Base-by-base conservation (phyloP, 2,888 invertebrate species). In the Iselma pallidipennis region DNA sequence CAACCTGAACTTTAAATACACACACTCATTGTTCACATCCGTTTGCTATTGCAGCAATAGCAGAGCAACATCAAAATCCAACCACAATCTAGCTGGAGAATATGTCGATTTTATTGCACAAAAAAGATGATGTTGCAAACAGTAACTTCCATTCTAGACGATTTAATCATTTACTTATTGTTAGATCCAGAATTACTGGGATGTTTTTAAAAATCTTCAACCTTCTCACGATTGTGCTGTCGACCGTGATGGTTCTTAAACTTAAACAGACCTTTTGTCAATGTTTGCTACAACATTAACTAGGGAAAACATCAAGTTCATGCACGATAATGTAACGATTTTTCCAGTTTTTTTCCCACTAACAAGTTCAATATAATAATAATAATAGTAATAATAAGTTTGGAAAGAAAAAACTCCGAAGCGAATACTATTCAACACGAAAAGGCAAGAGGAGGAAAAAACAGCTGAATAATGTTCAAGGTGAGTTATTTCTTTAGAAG, bases 1-100 rank as follows among this genome's bases (percentile, higher is more conserved):
- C 74, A 75, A 74, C 75, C 72, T 75, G 74, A 75, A 74, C 74
- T 73, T 37, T 70, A 71, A 71, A 61, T 59, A 61, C 62, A 68
- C 63, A n/a, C 57, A 66, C 66, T 66, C 70, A 73, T 74, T 73
- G 73, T 74, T 72, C 70, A 64, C 58, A 71, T 67, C 70, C 71
- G 69, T 51, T 50, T 37, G 16, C 16, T 37, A 26, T 5, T 5
- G 26, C 26, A 26, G 26, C 26, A 26, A 26, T 6, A 26, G 6
- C 26, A 6, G 26, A 26, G 26, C 26, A 26, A 70, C 16, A 28
- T 23, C 28, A 10, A 31, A 31, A n/a, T 31, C 31, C 4, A 31
- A 31, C 31, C n/a, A n/a, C n/a, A n/a, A n/a, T n/a, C n/a, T n/a
- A n/a, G n/a, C n/a, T n/a, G n/a, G n/a, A n/a, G n/a, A n/a, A n/a